phyloP scores from a whole-genome alignment of 2,113 vertebrate species.

The Capricornis sumatraensis region DNA sequence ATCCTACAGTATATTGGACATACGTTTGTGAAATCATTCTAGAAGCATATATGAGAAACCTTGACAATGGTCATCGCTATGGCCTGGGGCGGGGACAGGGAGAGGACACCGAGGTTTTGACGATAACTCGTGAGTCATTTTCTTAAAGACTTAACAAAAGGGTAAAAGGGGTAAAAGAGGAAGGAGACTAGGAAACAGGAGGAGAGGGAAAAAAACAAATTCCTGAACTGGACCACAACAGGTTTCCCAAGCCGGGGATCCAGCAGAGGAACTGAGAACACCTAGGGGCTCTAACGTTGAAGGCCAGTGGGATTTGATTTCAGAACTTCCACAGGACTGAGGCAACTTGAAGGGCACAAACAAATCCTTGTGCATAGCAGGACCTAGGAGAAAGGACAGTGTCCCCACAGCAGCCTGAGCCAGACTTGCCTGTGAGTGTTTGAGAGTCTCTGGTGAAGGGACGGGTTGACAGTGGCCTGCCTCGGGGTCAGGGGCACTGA shows the following conservation, averaged over 20 bases:
- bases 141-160: neutral
- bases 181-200: neutral
- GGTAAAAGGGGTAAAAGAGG: neutral
- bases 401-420: neutral
- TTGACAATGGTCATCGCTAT: neutral
- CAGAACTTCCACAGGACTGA: neutral
- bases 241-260: neutral
- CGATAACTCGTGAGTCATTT: neutral
- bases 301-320: neutral
- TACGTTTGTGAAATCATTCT: neutral
- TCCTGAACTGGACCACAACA: neutral
- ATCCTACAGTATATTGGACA: neutral
- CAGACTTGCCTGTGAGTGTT: neutral
- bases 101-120: neutral
- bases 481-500: neutral
- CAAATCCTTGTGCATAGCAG: neutral
- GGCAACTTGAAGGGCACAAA: neutral
- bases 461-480: neutral
- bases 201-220: neutral
- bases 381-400: neutral
- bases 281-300: neutral
- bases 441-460: neutral
- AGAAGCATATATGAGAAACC: neutral
- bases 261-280: neutral
- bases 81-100: no score